A percentile compares a stretch with the other conserved stretches of the same genome.
Conservation (phyloP, 1,140 invertebrate species). For the Lutraria rhynchaena region DNA sequence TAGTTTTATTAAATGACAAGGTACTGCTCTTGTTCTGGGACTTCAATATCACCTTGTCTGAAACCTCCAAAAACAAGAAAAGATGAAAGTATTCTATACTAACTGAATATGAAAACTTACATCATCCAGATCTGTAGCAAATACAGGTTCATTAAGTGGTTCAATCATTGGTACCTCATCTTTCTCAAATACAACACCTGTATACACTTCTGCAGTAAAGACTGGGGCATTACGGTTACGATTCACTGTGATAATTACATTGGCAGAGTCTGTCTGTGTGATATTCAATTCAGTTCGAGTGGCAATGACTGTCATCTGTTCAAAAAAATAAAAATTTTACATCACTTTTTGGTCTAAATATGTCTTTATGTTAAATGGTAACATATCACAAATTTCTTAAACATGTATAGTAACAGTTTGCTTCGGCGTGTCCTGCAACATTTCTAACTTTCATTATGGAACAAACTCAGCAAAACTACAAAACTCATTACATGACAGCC, state of each 20-base stretch:
- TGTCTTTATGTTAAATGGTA: too few relatives aligned
- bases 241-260: constrained; percentile 20
- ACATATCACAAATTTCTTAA: too few relatives aligned
- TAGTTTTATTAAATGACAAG: too few relatives aligned
- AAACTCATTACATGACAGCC: too few relatives aligned
- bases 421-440: too few relatives aligned
- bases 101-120: constrained; percentile 49
- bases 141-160: constrained; percentile 84
- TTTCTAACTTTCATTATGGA: too few relatives aligned
- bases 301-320: constrained; percentile 27
- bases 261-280: constrained; percentile 33
- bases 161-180: not conserved
- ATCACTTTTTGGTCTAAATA: too few relatives aligned
- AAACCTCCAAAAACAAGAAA: not conserved
- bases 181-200: not conserved
- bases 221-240: constrained; percentile 47
- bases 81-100: not conserved
- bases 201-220: constrained; percentile 35
- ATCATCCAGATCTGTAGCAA: constrained; percentile 71
- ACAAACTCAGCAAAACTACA: too few relatives aligned
- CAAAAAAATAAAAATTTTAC: too few relatives aligned
- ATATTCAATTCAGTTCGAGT: constrained; percentile 11
- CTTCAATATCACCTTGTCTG: too few relatives aligned
- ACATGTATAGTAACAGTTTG: too few relatives aligned
- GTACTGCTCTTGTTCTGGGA: too few relatives aligned